Evolutionary conservation across 2,797 vertebrate genomes (phyloP), one percentile per base, ranked within the genome.

Genomic region (Oryzias dopingdopingensis): DNA sequence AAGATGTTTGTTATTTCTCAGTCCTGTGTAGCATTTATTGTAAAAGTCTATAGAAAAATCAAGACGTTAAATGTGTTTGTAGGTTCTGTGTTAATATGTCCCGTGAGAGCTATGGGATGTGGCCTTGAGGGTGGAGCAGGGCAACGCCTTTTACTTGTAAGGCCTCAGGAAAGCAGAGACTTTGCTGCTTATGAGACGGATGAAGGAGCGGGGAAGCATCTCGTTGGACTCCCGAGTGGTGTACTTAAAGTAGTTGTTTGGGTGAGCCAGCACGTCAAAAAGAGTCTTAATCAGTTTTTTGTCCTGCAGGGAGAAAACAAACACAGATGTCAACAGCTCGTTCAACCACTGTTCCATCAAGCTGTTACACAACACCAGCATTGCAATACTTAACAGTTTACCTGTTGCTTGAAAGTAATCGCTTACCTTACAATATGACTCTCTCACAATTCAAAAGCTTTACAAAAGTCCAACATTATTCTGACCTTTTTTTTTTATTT

Each of bases 241-340:
- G 91, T 99, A 99, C 85, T 98, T 99, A 89, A 98, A 99, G 91
- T 99, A 99, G 92, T 98, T 97, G 88, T 97, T 95, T 62, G 97
- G 97, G 72, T 99, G 96, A 0, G 97, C 97, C 91, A 98, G 91
- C 80, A 99, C 97, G 0, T 98, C 97, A 0, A 99, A 99, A 85
- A 99, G 95, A 79, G 96, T 97, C 88, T 99, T 98, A 89, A 99
- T 99, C 86, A 99, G 92, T 90, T 99, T 99, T 93, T 98, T 99
- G 89, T 99, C 97, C 97, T 99, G 83, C 1, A 53, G 75, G 1
- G 6, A 65, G 56, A 84, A 37, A 37, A 74, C 50, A 62, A 5
- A 73, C 15, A 47, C 23, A 15, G 23, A 29, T 6, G 26, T 64
- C 4, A 72, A 55, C 4, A 0, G 2, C 1, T 43, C 14, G 41